Evolutionary conservation across 2,888 invertebrate genomes (phyloP), one percentile per base, ranked within the genome.

Genomic region (Mellilla xanthometata): DNA sequence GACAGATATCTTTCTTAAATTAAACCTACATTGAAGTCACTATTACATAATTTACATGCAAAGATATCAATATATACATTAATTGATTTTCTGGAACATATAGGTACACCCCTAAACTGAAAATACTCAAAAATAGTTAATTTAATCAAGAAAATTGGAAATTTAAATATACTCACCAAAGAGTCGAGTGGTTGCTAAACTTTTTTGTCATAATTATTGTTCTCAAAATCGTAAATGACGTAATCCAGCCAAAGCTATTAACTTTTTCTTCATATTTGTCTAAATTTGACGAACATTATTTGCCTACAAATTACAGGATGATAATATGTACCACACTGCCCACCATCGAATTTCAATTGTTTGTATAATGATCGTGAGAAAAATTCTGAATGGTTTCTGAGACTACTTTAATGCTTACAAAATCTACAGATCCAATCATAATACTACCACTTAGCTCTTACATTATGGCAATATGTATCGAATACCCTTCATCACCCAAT

Each of bases 281-380:
- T 43, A 48, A 29, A 48, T 35, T 38, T 34, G 31, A 36, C 26
- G 30, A 47, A 15, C 23, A 38, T 7, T 42, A 42, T 49, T 49
- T 49, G 49, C 27, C 28, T 40, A 36, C 43, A 44, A 51, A 51
- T 48, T 39, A 46, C 31, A 35, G 30, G 40, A 43, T 54, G 54
- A 49, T n/a, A n/a, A n/a, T 54, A 44, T 42, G 48, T 54, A 29
- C 23, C 29, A 28, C 36, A 19, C 35, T 46, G 31, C 46, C 46
- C 45, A 46, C 50, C 43, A 49, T 51, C 36, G 50, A 49, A 36
- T 39, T 45, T 36, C 46, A 54, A 53, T 49, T 45, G 49, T 30
- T 39, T 42, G 51, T 45, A 41, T 53, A 51, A 56, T 54, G 49
- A 56, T 33, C 56, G 49, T 54, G 56, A 56, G 56, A 56, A 56